Base-by-base conservation (phyloP, 2,797 vertebrate genomes). In the Novumbra hubbsi region DNA sequence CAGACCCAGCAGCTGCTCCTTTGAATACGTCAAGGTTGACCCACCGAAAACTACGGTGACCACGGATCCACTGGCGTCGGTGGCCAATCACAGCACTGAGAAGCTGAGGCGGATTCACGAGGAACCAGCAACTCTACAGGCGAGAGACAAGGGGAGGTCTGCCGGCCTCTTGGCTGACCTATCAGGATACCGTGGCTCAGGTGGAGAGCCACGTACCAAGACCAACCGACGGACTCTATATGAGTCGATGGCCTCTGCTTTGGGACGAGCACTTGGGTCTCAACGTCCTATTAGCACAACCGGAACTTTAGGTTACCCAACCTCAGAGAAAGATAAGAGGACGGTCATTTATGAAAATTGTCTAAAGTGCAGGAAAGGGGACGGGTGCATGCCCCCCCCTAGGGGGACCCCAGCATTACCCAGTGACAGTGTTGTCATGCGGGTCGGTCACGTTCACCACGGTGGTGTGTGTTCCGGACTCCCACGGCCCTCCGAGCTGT, bases 301-400 rank as follows among this genome's bases (percentile, higher is more conserved):
- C 9, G 62, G 0, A 11, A 65, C 78, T 4, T 28, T 19, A 16
- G 63, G 17, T 45, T 2, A 57, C 67, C 52, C 30, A 2, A 48
- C 71, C 9, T 49, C 76, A 1, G 62, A 65, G 70, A 71, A 9
- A 49, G 72, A 81, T 38, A 75, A 70, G 73, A 75, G 62, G 27
- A 41, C 52, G 2, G 79, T 49, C 76, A 80, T 91, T 57, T 94
- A 94, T 62, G 93, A 94, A 76, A 93, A 91, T 77, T 93, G 92
- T 52, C 65, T 84, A 0, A 91, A 89, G 76, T 94, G 92, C 77
- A 81, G 76, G 41, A 82, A 15, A 55, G 81, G 79, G 17, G 84
- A 87, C 15, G 79, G 3, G 73, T 90, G 88, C 78, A 86, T 32
- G 1, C 83, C 80, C 49, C 83, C 81, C 7, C 79, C 71, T 0